A percentile compares a stretch with the other conserved stretches of the same genome.
phyloP scores from a whole-genome alignment of 2,888 invertebrate genomes.

The Amblyteles armatorius region DNA sequence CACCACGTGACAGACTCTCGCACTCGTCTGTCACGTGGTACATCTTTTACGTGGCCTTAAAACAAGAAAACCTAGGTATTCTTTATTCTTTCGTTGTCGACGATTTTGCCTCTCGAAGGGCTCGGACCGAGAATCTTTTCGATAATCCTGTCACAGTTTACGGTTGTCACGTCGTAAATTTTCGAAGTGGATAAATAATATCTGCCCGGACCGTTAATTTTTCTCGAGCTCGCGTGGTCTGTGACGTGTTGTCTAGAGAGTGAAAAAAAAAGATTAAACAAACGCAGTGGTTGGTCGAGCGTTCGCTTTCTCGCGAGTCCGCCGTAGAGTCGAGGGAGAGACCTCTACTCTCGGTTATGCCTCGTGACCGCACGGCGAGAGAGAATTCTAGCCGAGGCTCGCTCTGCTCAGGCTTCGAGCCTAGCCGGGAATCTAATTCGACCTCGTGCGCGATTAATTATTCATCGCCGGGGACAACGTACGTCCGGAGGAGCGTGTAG shows the following conservation, averaged over 20 bases:
- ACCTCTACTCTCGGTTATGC: not conserved
- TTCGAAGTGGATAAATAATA: constrained; percentile 1
- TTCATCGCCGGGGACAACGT: constrained; percentile 68
- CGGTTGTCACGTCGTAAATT: constrained; percentile 8
- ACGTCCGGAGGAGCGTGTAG: constrained; percentile 61
- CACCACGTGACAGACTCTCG: too few species aligned
- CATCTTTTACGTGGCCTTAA: too few species aligned
- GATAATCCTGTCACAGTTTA: not conserved
- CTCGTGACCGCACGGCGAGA: constrained; percentile 17
- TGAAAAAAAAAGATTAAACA: constrained; percentile 11
- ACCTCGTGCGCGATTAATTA: constrained; percentile 70
- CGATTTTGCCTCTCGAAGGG: not conserved
- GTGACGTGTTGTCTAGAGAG: not conserved
- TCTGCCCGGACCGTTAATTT: not conserved
- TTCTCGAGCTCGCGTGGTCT: constrained; percentile 1
- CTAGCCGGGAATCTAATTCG: constrained; percentile 65
- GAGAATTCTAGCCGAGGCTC: constrained; percentile 42
- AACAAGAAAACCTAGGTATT: not conserved
- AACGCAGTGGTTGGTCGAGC: constrained; percentile 8
- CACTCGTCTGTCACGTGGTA: too few species aligned
- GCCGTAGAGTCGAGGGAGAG: constrained; percentile 6
- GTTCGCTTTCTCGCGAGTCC: constrained; percentile 30
- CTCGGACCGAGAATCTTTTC: not conserved
- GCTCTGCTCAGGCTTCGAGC: constrained; percentile 37
- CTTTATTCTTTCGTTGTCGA: not conserved